Conservation (phyloP, 2,113 vertebrate species). For the Cryptomyrus ogoouensis region DNA sequence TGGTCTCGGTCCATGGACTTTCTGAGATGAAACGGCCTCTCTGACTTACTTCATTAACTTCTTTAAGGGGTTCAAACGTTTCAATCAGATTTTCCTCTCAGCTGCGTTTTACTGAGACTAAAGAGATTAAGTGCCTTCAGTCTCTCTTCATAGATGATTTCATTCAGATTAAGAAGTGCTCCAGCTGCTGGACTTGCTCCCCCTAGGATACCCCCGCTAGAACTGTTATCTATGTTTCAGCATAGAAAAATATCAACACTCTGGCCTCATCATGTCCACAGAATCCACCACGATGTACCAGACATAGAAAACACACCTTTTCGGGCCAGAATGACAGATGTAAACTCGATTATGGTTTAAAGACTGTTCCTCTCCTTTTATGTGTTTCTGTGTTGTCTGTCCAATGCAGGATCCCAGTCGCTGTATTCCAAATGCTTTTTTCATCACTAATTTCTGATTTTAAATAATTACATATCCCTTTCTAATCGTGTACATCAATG, state of each 20-base stretch:
- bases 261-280: background rate
- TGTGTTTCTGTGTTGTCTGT: background rate
- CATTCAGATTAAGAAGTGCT: background rate
- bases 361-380: background rate
- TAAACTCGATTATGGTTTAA: background rate
- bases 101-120: constrained; percentile 5
- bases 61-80: background rate
- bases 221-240: background rate
- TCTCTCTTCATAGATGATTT: constrained; percentile 10
- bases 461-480: background rate
- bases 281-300: background rate
- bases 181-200: background rate
- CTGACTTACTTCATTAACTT: constrained; percentile 10
- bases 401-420: background rate
- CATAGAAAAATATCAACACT: background rate
- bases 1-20: background rate
- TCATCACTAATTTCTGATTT: background rate
- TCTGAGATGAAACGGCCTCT: constrained; percentile 6
- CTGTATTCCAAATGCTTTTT: background rate
- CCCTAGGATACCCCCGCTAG: background rate
- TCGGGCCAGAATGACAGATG: background rate
- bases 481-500: background rate
- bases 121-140: constrained; percentile 17
- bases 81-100: constrained; percentile 3
- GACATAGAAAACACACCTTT: background rate